Evolutionary conservation across 2,888 invertebrate genomes (phyloP), one percentile per base, ranked within the genome.

Genomic region (Teleogryllus oceanicus): DNA sequence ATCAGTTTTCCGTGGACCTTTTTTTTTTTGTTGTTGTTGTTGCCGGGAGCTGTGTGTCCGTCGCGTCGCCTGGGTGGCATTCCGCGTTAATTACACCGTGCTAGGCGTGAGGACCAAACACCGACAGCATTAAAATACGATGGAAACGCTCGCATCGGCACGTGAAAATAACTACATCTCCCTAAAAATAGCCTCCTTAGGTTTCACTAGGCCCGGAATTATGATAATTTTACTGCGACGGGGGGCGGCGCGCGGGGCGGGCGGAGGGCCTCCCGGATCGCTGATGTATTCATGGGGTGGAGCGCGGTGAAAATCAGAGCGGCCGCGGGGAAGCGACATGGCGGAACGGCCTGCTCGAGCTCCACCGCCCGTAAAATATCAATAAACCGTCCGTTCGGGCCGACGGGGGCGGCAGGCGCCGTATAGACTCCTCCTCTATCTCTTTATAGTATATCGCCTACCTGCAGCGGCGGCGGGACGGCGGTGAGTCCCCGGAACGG

Each of bases 401-500:
- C 16, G 62, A 62, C 62, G 16, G 62, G n/a, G n/a, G 62, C 62
- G 62, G 62, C n/a, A 11, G 16, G 62, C 62, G 16, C 16, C 16
- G 62, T 13, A 62, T 18, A 62, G 62, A 13, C 62, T 62, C 62
- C n/a, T 62, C 62, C 62, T 62, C 62, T 62, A 62, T n/a, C 16
- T 62, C 62, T 62, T 13, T n/a, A n/a, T 62, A n/a, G 62, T 62
- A 62, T 62, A 62, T 62, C n/a, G 62, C 62, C 62, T 62, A 62
- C 62, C 62, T 62, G 62, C 62, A n/a, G 62, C 62, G 37, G 37
- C 37, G 37, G 37, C 8, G 37, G 37, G 37, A 37, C 37, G 37
- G 37, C 37, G 62, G 62, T n/a, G 62, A 62, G 62, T 62, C 16
- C n/a, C 62, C n/a, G 62, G 13, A 62, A 62, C 62, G 62, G 62